Percentiles rank a stretch among this genome's conserved stretches.
These are phyloP conservation scores for Darevskia mixta DNA, from an alignment of 2,797 vertebrate species.

Conservation along the genomic window DNA sequence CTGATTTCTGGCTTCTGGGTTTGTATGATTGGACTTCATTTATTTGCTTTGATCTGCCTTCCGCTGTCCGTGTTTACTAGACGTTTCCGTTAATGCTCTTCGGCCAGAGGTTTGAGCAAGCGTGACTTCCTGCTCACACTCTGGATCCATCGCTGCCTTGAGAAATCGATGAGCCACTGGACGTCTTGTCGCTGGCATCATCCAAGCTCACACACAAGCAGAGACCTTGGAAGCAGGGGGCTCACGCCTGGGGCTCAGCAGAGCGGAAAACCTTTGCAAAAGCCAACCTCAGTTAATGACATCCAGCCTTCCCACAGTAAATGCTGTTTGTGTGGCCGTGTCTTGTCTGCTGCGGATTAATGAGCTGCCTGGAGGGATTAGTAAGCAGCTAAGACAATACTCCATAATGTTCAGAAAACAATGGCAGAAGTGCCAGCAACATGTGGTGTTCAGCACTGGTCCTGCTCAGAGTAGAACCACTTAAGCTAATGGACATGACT, in stretches of 20 bases:
- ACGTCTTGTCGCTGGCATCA: slow-evolving; percentile 26
- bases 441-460: background rate
- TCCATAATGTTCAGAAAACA: slow-evolving; percentile 21
- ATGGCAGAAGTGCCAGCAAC: background rate
- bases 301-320: slow-evolving; percentile 72
- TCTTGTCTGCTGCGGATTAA: slow-evolving; percentile 66
- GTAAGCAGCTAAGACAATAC: slow-evolving; percentile 37
- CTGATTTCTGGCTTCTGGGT: background rate
- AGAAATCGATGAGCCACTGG: slow-evolving; percentile 26
- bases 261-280: slow-evolving; percentile 69
- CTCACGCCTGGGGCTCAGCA: slow-evolving; percentile 60
- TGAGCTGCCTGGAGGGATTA: slow-evolving; percentile 65
- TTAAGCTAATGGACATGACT: too few species aligned
- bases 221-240: slow-evolving; percentile 44
- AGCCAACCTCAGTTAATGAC: slow-evolving; percentile 70
- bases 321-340: slow-evolving; percentile 71
- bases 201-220: slow-evolving; percentile 46
- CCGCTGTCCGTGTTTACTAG: slow-evolving; percentile 34
- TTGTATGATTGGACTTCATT: background rate
- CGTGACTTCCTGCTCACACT: slow-evolving; percentile 32
- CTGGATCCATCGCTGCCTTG: slow-evolving; percentile 3
- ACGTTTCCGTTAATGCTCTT: slow-evolving; percentile 4
- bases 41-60: slow-evolving; percentile 45
- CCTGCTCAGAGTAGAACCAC: too few species aligned
- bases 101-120: slow-evolving; percentile 30